These are phyloP conservation scores for Benthosema pterotum DNA, from an alignment of 2,797 vertebrate species.

Conservation along the genomic window DNA sequence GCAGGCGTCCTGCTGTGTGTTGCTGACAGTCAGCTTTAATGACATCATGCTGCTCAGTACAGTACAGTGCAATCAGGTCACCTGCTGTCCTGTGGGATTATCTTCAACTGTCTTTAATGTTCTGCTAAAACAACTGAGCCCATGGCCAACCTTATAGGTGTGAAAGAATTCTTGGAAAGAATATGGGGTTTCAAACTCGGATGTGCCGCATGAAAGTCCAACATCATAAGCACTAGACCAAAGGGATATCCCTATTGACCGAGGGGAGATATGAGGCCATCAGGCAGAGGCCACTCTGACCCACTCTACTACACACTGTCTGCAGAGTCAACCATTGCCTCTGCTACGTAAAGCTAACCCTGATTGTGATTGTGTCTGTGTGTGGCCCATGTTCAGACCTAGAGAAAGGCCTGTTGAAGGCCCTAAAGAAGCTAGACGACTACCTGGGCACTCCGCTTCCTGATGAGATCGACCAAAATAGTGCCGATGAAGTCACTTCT, in stretches of 20 bases:
- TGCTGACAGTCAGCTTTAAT: slow-evolving; percentile 27
- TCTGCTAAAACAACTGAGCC: slow-evolving; percentile 7
- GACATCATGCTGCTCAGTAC: slow-evolving; percentile 42
- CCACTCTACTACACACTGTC: too few relatives aligned
- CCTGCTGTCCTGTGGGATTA: slow-evolving; percentile 22
- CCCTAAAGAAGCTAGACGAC: slow-evolving; percentile 81
- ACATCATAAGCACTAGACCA: too few relatives aligned
- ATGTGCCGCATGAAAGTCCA: too few relatives aligned
- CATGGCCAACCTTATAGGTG: not conserved
- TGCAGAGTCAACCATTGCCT: too few relatives aligned
- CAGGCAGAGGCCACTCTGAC: too few relatives aligned
- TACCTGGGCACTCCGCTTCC: slow-evolving; percentile 86
- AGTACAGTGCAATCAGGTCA: slow-evolving; percentile 10
- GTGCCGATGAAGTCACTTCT: slow-evolving; percentile 83
- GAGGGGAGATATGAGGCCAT: too few relatives aligned
- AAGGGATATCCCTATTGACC: too few relatives aligned
- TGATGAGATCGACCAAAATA: slow-evolving; percentile 91
- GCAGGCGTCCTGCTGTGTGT: not conserved
- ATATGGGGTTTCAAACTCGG: too few relatives aligned
- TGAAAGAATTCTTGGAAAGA: too few relatives aligned
- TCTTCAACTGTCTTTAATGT: slow-evolving; percentile 15
- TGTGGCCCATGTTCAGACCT: slow-evolving; percentile 62
- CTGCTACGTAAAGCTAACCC: too few relatives aligned
- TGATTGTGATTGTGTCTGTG: slow-evolving; percentile 1
- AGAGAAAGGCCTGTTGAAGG: slow-evolving; percentile 83